phyloP scores from a whole-genome alignment of 2,888 invertebrate species.

The Abrostola tripartita region DNA sequence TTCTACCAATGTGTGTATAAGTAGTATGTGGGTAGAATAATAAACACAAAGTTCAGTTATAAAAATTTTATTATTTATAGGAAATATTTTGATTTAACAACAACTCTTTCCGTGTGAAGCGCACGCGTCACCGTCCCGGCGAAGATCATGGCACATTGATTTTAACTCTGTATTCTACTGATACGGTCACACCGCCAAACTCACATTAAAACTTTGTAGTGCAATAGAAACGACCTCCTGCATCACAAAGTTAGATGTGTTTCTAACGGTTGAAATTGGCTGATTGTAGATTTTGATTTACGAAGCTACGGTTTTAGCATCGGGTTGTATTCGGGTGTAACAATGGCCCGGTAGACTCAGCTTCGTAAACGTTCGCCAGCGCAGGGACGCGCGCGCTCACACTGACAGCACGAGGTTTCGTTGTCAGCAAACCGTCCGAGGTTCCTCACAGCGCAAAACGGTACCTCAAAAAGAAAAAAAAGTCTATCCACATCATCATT shows the following conservation, averaged over 20 bases:
- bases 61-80: conserved; percentile 88
- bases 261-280: conserved; percentile 6
- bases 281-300: conserved; percentile 42
- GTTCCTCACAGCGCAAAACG: conserved; percentile 62
- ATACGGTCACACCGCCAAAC: conserved; percentile 13
- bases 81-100: conserved; percentile 88
- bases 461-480: conserved; percentile 59
- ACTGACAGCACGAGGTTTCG: conserved; percentile 72
- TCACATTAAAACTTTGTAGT: conserved; percentile 1
- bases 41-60: conserved; percentile 81
- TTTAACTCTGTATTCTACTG: conserved; percentile 31
- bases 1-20: neutral
- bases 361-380: conserved; percentile 44
- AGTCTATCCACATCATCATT: conserved; percentile 62
- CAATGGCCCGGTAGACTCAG: conserved; percentile 33
- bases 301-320: conserved; percentile 45
- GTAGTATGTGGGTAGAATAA: neutral
- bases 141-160: conserved; percentile 76
- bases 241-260: neutral
- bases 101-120: conserved; percentile 70
- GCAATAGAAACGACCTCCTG: neutral
- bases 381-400: conserved; percentile 64
- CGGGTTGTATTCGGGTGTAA: conserved; percentile 37
- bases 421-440: conserved; percentile 80
- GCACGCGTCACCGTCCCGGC: conserved; percentile 64